Base-by-base conservation (phyloP, 2,888 invertebrate species). In the Drosophila kambysellisi region DNA sequence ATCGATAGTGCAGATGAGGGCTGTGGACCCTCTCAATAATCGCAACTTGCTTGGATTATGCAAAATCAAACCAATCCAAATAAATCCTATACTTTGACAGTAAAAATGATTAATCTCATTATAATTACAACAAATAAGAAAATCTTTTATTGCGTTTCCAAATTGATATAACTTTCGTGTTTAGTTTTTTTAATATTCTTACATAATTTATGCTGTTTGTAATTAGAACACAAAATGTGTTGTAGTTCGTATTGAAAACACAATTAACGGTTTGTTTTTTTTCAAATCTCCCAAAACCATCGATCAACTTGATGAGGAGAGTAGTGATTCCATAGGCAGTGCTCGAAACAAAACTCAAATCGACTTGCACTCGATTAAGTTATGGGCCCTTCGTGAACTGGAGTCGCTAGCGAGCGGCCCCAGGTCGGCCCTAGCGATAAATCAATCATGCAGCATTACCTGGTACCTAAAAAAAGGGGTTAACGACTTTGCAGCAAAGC, bases 361-460 rank as follows among this genome's bases (percentile, higher is more conserved):
- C 54, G 30, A 66, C 53, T 63, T 35, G 4, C 25, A 66, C 32
- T 59, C 79, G 58, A 77, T 73, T 72, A 72, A 59, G 59, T 50
- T 39, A 70, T 43, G 72, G 41, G 29, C 68, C 60, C 56, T 41
- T 17, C 30, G 62, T 46, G 56, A 58, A 41, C 61, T 63, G 76
- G 57, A 60, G 66, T 62, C 51, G 46, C 35, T 33, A 35, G 30
- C 35, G 32, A 50, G 51, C 67, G 56, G 62, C 48, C 60, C 58
- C 76, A 29, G 46, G 51, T 48, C 64, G 79, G 60, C 50, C 74
- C 64, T 29, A 60, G 48, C 70, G 65, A 71, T 83, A 78, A 81
- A 82, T 82, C 81, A 82, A 82, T 82, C 81, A 82, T 71, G 64
- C 52, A 67, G 81, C 81, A 82, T 79, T 82, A 76, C 50, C 46